Evolutionary conservation across 2,888 invertebrate genomes (phyloP), one percentile per base, ranked within the genome.

Genomic region (Ectemnius continuus): DNA sequence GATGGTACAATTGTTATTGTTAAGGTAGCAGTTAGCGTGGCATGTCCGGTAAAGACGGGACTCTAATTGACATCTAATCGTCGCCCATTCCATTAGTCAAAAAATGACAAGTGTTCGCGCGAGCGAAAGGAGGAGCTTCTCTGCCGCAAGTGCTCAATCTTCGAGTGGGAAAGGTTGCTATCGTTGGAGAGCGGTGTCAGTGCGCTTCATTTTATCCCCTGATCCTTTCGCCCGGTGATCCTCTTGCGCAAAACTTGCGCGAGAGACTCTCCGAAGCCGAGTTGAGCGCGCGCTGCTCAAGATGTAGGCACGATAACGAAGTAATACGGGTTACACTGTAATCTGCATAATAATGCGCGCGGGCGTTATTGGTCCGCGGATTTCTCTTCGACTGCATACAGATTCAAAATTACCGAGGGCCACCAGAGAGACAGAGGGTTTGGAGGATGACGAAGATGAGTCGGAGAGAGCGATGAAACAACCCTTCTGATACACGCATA

Each of bases 291-390:
- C 16, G 80, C 77, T 85, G 87, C 85, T 89, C 85, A 85, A 88
- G 88, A 88, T 88, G 87, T 86, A 82, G 84, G 85, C 78, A 83
- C 79, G 89, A 90, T 90, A 90, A 88, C 87, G 87, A 89, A 89
- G 89, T 89, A 89, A 90, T 90, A 89, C 87, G 85, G 87, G 88
- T 88, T 90, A 88, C 88, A 81, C 83, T 85, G 85, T 87, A 90
- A 90, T 90, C 87, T 90, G 88, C 90, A 90, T 90, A 88, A 90
- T 90, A 90, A 90, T 89, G 83, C 86, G 36, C 36, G 80, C 80
- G 80, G 73, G 83, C 85, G 86, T 88, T 89, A 89, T 88, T 89
- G 88, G 86, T 82, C 85, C 79, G 86, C 84, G 86, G 86, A 87
- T 88, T 88, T 83, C 88, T 88, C 82, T 79, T 79, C 83, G 78